Evolutionary conservation across 2,113 vertebrate genomes (phyloP).

Genomic region (Lepisosteus osseus): DNA sequence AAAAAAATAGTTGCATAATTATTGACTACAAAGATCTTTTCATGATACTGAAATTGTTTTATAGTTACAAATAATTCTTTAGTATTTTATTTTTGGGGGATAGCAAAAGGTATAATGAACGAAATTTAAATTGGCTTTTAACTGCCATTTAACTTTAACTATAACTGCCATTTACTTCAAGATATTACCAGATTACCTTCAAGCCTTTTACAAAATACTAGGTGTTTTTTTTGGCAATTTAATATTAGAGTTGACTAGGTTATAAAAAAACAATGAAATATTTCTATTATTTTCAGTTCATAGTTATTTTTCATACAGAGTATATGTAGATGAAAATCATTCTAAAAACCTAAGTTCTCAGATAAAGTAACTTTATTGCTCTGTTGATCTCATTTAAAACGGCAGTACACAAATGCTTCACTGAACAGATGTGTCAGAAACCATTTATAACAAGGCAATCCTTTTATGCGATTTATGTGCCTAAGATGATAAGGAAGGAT

Average conservation of each 20-base stretch:
- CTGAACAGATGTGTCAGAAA: conserved; percentile 47
- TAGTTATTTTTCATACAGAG: neutral
- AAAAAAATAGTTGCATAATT: too few species aligned
- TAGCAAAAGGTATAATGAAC: too few species aligned
- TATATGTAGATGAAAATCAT: neutral
- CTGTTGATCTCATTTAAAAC: conserved; percentile 2
- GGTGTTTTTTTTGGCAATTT: neutral
- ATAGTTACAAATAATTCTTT: too few species aligned
- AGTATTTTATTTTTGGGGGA: too few species aligned
- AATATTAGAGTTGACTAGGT: neutral
- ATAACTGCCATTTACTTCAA: too few species aligned
- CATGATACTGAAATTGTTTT: too few species aligned
- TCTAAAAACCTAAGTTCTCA: neutral
- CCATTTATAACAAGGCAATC: conserved; percentile 60
- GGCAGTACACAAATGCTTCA: conserved; percentile 20
- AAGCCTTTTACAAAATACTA: too few species aligned
- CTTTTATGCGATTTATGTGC: conserved; percentile 64
- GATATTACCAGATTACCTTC: too few species aligned
- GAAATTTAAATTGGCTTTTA: too few species aligned
- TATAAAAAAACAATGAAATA: neutral
- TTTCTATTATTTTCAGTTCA: neutral
- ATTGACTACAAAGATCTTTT: too few species aligned
- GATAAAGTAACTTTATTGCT: neutral
- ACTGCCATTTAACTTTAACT: too few species aligned
- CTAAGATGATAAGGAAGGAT: conserved; percentile 70